phyloP scores from a whole-genome alignment of 2,113 vertebrate species.

The Pycnonotus jocosus region DNA sequence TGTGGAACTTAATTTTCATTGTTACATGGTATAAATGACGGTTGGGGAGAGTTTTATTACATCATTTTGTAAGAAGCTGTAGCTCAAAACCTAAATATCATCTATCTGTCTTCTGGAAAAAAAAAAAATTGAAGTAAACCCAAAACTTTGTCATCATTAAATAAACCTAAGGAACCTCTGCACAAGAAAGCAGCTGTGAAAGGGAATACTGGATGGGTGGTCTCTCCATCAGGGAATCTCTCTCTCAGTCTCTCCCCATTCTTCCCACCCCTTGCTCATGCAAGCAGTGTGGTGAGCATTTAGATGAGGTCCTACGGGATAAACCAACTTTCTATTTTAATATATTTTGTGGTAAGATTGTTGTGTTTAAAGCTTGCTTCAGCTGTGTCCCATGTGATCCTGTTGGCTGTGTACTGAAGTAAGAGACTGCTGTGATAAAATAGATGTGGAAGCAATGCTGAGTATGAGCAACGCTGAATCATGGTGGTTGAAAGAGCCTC shows the following conservation, averaged over 20 bases:
- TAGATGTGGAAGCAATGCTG: neutral
- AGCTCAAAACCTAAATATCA: neutral
- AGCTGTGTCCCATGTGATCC: neutral
- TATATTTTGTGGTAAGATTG: neutral
- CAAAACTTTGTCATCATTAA: neutral
- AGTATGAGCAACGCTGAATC: neutral
- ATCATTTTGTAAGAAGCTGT: neutral
- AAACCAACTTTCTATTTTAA: neutral
- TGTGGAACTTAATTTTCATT: neutral
- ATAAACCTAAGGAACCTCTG: neutral
- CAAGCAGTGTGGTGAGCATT: neutral
- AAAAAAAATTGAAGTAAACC: neutral
- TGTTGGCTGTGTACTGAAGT: neutral
- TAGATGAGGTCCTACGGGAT: neutral
- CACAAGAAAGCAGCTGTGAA: neutral
- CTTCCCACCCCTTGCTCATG: neutral
- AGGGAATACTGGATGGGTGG: neutral
- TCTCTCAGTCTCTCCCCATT: neutral
- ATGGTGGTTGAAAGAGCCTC: neutral
- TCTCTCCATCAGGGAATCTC: neutral
- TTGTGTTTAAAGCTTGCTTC: neutral
- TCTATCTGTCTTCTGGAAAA: neutral
- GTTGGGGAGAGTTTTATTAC: neutral
- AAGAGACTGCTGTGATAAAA: neutral
- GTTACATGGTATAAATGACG: neutral